Base-by-base conservation (phyloP, 1,140 invertebrate genomes). In the Penaeus vannamei region DNA sequence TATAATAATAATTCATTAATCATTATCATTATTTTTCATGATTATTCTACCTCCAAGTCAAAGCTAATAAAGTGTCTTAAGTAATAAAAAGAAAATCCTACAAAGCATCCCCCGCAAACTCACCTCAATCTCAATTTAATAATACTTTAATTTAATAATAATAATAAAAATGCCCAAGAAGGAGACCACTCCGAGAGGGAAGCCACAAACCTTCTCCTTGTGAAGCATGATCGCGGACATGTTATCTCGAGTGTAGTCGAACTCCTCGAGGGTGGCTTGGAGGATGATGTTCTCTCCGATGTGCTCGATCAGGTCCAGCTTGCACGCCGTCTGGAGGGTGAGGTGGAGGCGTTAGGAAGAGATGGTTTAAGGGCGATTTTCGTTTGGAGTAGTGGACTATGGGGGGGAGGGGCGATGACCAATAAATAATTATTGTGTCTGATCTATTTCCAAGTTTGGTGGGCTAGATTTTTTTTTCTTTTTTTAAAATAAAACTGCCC, bases 211-310 rank as follows among this genome's bases (percentile, higher is more conserved):
- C 94, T 96, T 96, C 92, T 96, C 96, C 92, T 94, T 95, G 86
- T 95, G 94, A 42, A 96, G 93, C 91, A 95, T 92, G 83, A 91
- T 93, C 93, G 91, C 93, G 92, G 93, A 94, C 94, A 92, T 93
- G 92, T 92, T 93, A 93, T 92, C 92, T 93, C 92, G 86, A 91
- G 85, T 85, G 87, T 92, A 77, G 90, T 94, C 94, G 90, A 95
- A 95, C 90, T 95, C 95, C 62, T 95, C 95, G 86, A 97, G 94
- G 90, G 96, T 96, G 29, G 96, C 97, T 29, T 96, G 95, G 91
- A 97, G 95, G 91, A 97, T 97, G 80, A 97, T 95, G 93, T 97
- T 98, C 92, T 97, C 97, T 91, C 95, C 95, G 87, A 96, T 96
- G 91, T 96, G 95, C 91, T 97, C 97, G 94, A 96, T 97, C 89